Conservation (phyloP, 1,140 invertebrate genomes). For the Coptotermes formosanus region DNA sequence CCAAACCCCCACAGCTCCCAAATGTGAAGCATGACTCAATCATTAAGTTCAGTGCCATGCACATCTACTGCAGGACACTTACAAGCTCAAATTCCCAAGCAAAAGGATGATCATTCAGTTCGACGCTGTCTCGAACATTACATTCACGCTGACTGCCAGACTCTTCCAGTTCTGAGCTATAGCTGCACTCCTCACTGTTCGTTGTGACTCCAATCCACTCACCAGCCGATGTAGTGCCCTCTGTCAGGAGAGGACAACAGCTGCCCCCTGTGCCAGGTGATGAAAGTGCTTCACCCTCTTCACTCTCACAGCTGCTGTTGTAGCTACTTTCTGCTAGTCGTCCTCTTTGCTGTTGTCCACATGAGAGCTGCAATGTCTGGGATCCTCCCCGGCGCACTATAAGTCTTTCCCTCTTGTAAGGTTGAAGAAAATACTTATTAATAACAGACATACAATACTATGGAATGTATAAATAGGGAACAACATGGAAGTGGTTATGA, state of each 20-base stretch:
- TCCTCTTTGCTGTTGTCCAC: conserved; percentile 23
- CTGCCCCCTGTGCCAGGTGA: conserved; percentile 44
- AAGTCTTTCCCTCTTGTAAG: conserved; percentile 33
- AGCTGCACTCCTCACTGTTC: conserved; percentile 83
- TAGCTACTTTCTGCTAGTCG: conserved; percentile 37
- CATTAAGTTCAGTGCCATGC: too few relatives aligned
- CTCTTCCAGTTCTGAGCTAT: conserved; percentile 70
- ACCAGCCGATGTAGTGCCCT: conserved; percentile 62
- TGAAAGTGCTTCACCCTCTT: conserved; percentile 57
- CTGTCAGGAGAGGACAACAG: conserved; percentile 46
- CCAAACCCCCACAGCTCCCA: too few relatives aligned
- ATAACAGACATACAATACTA: too few relatives aligned
- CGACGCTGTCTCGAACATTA: conserved; percentile 35
- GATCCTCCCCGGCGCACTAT: conserved; percentile 38
- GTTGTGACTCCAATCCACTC: conserved; percentile 84
- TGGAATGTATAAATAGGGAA: too few relatives aligned
- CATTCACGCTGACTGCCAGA: conserved; percentile 52
- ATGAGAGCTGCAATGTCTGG: conserved; percentile 36
- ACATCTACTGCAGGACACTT: conserved; percentile 28
- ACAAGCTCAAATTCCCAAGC: conserved; percentile 70
- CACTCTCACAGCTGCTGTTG: conserved; percentile 50
- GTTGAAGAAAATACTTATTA: not conserved
- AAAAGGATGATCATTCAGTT: conserved; percentile 60
- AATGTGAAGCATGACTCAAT: too few relatives aligned
- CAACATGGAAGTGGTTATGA: too few relatives aligned